phyloP scores from a whole-genome alignment of 2,797 vertebrate species.

The Zalophus californianus region DNA sequence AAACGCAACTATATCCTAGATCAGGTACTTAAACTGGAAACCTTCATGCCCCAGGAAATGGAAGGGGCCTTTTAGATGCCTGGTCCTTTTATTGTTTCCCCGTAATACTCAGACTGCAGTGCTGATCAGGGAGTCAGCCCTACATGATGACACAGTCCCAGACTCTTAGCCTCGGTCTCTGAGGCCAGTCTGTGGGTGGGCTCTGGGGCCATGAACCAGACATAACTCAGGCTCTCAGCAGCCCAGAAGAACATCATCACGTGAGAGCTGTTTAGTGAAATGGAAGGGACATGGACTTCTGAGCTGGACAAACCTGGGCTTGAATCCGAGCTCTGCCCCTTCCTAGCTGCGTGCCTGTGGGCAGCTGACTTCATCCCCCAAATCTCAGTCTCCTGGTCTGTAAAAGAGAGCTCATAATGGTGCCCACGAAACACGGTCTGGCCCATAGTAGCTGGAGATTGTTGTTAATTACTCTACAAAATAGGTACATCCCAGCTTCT shows the following conservation, averaged over 20 bases:
- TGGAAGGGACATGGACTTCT: background rate
- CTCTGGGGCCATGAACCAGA: background rate
- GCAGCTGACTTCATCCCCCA: background rate
- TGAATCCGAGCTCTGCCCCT: background rate
- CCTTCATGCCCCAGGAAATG: background rate
- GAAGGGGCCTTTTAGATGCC: background rate
- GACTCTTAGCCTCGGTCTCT: background rate
- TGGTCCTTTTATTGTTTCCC: background rate
- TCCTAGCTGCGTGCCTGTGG: background rate
- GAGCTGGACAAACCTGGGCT: background rate
- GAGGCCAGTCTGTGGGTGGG: background rate
- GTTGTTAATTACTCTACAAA: background rate
- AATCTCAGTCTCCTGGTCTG: background rate
- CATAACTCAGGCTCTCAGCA: background rate
- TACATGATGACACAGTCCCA: too few relatives aligned
- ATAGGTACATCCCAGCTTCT: background rate
- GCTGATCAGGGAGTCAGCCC: background rate
- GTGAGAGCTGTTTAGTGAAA: background rate
- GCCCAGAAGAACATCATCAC: background rate
- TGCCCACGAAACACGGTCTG: background rate
- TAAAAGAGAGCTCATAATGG: background rate
- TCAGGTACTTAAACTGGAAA: constrained; percentile 88
- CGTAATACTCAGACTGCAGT: background rate
- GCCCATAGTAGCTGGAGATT: background rate
- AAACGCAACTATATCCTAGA: constrained; percentile 98